phyloP scores from a whole-genome alignment of 2,888 invertebrate genomes.

The Athalia circularis region DNA sequence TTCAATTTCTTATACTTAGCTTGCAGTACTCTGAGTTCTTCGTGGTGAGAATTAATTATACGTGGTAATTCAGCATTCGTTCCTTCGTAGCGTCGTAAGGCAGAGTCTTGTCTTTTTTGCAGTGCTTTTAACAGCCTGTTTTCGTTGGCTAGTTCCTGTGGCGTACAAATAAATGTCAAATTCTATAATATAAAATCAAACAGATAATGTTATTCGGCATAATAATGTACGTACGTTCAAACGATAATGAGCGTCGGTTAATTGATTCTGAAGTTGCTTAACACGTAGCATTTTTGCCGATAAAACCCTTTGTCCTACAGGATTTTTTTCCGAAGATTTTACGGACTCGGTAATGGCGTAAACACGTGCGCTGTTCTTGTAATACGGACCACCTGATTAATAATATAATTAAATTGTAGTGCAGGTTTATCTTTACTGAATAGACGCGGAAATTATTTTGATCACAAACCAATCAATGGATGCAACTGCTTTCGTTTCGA shows the following conservation, averaged over 20 bases:
- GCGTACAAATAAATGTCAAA: slow-evolving; percentile 1
- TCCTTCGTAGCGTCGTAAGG: slow-evolving; percentile 86
- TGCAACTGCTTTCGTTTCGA: slow-evolving; percentile 64
- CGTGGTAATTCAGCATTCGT: slow-evolving; percentile 87
- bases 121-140: slow-evolving; percentile 85
- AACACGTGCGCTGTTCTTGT: slow-evolving; percentile 74
- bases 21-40: slow-evolving; percentile 85
- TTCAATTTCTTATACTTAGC: slow-evolving; percentile 82
- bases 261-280: slow-evolving; percentile 86
- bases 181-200: not conserved
- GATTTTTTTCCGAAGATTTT: slow-evolving; percentile 57
- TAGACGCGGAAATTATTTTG: not conserved
- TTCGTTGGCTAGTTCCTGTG: slow-evolving; percentile 82
- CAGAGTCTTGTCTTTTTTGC: slow-evolving; percentile 88
- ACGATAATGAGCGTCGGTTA: slow-evolving; percentile 87
- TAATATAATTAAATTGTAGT: slow-evolving; percentile 26
- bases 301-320: slow-evolving; percentile 79
- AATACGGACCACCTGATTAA: slow-evolving; percentile 61
- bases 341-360: slow-evolving; percentile 66
- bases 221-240: slow-evolving; percentile 78
- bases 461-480: slow-evolving; percentile 65
- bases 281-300: slow-evolving; percentile 86
- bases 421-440: not conserved
- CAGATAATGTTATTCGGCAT: slow-evolving; percentile 8
- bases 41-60: slow-evolving; percentile 84